Evolutionary conservation across 2,797 vertebrate genomes (phyloP), one percentile per base, ranked within the genome.

Genomic region (Thunnus albacares): DNA sequence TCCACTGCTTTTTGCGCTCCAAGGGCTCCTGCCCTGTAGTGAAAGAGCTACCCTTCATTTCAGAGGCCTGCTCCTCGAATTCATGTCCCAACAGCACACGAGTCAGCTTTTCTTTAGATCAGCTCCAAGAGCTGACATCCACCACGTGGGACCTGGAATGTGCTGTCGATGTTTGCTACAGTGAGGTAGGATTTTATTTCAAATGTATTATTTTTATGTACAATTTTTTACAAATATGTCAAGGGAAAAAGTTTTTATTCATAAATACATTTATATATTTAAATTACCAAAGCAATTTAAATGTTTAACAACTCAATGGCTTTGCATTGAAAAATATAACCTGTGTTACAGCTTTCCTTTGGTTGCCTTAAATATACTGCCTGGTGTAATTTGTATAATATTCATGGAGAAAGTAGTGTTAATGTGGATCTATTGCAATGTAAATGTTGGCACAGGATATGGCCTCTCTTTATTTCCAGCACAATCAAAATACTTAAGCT

Each of bases 101-200:
- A 24, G 81, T 96, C 85, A 95, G 94, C 91, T 95, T 96, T 87
- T 93, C 92, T 41, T 79, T 96, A 30, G 90, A 95, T 57, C 76
- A 84, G 9, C 85, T 95, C 17, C 93, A 92, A 38, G 93, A 95
- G 71, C 80, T 89, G 38, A 87, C 90, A 0, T 87, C 93, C 80
- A 90, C 89, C 89, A 92, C 63, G 6, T 96, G 95, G 95, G 93
- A 94, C 28, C 86, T 96, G 35, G 93, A 93, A 71, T 96, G 96
- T 71, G 61, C 78, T 0, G 63, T 95, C 52, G 61, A 87, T 55
- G 33, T 94, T 5, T 96, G 95, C 80, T 2, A 53, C 79, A 69
- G 3, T 11, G 56, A 86, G 82, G 93, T 90, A 88, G 11, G 71
- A 61, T 20, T 24, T 52, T 1, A 52, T 65, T 13, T 41, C 12